Evolutionary conservation across 1,140 invertebrate genomes (phyloP).

Genomic region (Leptinotarsa undecemlineata): DNA sequence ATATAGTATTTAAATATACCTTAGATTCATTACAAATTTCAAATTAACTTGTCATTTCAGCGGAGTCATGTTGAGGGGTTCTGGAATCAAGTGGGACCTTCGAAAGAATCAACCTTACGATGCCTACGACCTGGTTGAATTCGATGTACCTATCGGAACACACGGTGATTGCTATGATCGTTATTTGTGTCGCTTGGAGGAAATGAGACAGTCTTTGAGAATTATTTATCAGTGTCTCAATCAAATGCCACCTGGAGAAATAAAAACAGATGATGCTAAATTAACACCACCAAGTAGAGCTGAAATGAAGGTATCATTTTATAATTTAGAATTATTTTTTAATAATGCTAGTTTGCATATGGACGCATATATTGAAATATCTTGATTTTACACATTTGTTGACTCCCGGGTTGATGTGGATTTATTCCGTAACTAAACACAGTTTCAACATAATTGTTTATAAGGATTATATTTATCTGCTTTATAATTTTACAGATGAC

Average conservation of each 20-base stretch:
- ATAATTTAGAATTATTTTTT: neutral
- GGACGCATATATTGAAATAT: too few relatives aligned
- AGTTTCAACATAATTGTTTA: too few relatives aligned
- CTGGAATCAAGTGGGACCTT: slow-evolving; percentile 98
- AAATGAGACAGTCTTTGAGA: slow-evolving; percentile 94
- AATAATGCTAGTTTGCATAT: neutral
- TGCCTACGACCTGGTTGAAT: slow-evolving; percentile 90
- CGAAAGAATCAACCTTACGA: slow-evolving; percentile 95
- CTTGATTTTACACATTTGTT: too few relatives aligned
- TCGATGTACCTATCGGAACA: slow-evolving; percentile 93
- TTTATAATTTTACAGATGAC: too few relatives aligned
- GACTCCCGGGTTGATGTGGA: too few relatives aligned
- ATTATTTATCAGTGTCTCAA: slow-evolving; percentile 98
- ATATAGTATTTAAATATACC: too few relatives aligned
- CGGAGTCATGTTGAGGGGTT: slow-evolving; percentile 94
- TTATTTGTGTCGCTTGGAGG: slow-evolving; percentile 91
- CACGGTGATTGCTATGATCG: slow-evolving; percentile 77
- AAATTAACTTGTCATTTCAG: slow-evolving; percentile 57
- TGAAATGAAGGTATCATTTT: slow-evolving; percentile 84
- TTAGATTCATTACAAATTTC: too few relatives aligned
- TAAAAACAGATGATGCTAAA: slow-evolving; percentile 94
- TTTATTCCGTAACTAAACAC: too few relatives aligned
- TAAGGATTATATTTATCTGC: too few relatives aligned
- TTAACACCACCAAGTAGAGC: slow-evolving; percentile 84
- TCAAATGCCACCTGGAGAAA: slow-evolving; percentile 93